phyloP scores from a whole-genome alignment of 2,888 invertebrate genomes.

The Acrocera orbiculus region DNA sequence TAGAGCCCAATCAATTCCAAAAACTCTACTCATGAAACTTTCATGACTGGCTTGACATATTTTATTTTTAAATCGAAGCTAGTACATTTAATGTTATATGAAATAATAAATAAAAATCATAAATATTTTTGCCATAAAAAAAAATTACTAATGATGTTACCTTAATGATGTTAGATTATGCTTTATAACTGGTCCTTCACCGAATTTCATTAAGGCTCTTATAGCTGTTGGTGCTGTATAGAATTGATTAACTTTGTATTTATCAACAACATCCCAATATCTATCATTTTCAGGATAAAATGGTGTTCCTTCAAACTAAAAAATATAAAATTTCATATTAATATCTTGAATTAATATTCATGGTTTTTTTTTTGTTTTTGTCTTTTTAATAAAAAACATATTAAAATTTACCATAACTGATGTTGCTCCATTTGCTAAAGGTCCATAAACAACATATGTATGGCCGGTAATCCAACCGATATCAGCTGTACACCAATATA shows the following conservation, averaged over 20 bases:
- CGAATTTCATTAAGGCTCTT: conserved; percentile 87
- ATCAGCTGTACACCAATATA: conserved; percentile 91
- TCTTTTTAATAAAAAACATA: background rate
- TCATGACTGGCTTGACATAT: no score
- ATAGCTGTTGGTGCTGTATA: conserved; percentile 99
- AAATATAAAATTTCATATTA: conserved; percentile 14
- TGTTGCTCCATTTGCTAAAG: conserved; percentile 83
- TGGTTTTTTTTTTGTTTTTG: conserved; percentile 1
- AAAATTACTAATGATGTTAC: conserved; percentile 15
- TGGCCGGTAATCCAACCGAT: conserved; percentile 95
- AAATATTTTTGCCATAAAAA: background rate
- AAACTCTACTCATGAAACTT: background rate
- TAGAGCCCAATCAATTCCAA: background rate
- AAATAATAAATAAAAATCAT: conserved; percentile 1
- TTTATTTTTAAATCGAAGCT: no score
- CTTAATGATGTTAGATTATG: conserved; percentile 31
- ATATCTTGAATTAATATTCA: background rate
- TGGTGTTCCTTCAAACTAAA: conserved; percentile 90
- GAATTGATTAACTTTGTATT: conserved; percentile 89
- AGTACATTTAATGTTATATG: no score
- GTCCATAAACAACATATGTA: conserved; percentile 87
- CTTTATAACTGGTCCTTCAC: conserved; percentile 66
- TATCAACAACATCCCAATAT: conserved; percentile 84
- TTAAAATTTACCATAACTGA: conserved; percentile 70
- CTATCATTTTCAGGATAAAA: conserved; percentile 86